Conservation (phyloP, 2,113 vertebrate species). For the Gobiocypris rarus region DNA sequence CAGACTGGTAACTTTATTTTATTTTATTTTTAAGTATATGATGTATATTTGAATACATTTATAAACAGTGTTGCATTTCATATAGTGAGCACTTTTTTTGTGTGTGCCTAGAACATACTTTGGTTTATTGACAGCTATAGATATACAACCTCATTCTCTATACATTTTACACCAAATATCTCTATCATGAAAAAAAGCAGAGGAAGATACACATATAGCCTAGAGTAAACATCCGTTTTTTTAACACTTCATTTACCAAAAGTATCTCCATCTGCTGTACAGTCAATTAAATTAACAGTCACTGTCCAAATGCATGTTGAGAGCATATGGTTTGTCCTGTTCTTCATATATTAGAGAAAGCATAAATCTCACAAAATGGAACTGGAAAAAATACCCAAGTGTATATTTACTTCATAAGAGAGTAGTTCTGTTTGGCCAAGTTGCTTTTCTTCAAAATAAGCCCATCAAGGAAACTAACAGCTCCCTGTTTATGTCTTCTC, state of each 20-base stretch:
- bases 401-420: background rate
- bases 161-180: background rate
- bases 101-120: background rate
- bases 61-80: background rate
- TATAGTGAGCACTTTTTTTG: background rate
- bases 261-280: background rate
- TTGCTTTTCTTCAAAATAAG: background rate
- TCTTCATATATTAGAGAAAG: background rate
- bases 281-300: background rate
- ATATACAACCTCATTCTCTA: background rate
- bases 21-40: background rate
- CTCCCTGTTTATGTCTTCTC: slow-evolving; percentile 32
- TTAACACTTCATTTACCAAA: background rate
- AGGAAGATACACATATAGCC: background rate
- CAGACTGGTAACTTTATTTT: background rate
- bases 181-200: background rate
- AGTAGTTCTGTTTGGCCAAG: background rate
- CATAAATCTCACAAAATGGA: background rate
- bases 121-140: background rate
- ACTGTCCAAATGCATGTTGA: background rate
- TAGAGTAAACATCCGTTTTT: background rate
- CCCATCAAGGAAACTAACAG: background rate
- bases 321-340: background rate
- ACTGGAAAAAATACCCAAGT: background rate
- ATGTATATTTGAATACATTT: background rate